A percentile compares a stretch with the other conserved stretches of the same genome.
These are phyloP conservation scores for Acronicta leporina DNA, from an alignment of 2,888 invertebrate species.

Conservation along the genomic window DNA sequence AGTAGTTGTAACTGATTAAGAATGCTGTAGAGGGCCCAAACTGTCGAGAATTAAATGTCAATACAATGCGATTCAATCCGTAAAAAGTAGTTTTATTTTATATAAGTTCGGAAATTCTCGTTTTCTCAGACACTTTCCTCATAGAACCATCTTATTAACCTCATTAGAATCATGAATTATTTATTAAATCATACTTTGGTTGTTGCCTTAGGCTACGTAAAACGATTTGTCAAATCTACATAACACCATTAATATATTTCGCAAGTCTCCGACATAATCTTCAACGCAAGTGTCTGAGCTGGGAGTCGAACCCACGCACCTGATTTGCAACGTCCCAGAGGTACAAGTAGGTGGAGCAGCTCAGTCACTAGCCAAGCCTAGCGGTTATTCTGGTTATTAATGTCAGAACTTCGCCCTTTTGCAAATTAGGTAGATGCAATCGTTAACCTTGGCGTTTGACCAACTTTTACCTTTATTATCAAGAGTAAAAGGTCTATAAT, in stretches of 20 bases:
- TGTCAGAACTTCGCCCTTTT: conserved; percentile 23
- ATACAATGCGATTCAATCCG: too few relatives aligned
- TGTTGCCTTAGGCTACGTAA: conserved; percentile 50
- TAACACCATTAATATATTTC: conserved; percentile 78
- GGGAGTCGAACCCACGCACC: conserved; percentile 82
- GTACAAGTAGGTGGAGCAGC: conserved; percentile 70
- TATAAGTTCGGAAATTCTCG: too few relatives aligned
- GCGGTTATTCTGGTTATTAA: conserved; percentile 61
- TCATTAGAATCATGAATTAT: conserved; percentile 32
- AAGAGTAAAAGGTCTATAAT: neutral
- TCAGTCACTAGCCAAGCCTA: conserved; percentile 61
- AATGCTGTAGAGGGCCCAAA: too few relatives aligned
- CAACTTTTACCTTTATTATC: too few relatives aligned
- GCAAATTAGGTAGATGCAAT: neutral
- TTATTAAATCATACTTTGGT: conserved; percentile 47
- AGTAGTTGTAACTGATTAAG: too few relatives aligned
- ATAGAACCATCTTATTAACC: too few relatives aligned
- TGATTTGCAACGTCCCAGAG: conserved; percentile 80
- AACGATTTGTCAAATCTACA: conserved; percentile 77
- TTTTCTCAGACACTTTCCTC: neutral
- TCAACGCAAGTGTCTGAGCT: conserved; percentile 72
- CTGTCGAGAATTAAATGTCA: too few relatives aligned
- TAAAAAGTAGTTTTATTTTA: too few relatives aligned
- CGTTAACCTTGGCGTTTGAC: neutral
- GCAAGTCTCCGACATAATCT: conserved; percentile 73